A percentile compares a stretch with the other conserved stretches of the same genome.
Evolutionary conservation across 2,797 vertebrate species (phyloP).

Genomic region (Sparidentex hasta): DNA sequence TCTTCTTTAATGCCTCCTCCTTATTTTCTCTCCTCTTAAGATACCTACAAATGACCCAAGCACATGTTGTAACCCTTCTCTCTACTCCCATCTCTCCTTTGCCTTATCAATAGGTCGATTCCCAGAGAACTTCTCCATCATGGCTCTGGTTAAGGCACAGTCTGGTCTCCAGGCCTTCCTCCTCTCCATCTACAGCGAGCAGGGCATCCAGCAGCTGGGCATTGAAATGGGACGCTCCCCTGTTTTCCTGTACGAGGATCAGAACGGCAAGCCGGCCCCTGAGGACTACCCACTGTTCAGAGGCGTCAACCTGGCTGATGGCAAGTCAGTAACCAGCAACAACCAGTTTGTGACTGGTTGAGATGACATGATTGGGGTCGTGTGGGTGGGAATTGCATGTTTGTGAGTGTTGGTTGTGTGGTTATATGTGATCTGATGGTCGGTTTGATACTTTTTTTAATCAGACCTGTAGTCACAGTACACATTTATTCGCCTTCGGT

Average conservation of each 20-base stretch:
- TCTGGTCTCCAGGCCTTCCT: conserved; percentile 91
- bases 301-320: conserved; percentile 91
- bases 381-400: conserved; percentile 19
- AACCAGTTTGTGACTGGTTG: conserved; percentile 64
- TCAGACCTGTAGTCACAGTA: conserved; percentile 38
- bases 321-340: conserved; percentile 88
- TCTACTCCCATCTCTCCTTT: background rate
- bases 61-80: background rate
- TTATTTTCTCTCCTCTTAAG: background rate
- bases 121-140: conserved; percentile 94
- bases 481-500: conserved; percentile 49
- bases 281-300: conserved; percentile 92
- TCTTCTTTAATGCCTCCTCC: rapidly evolving
- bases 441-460: background rate
- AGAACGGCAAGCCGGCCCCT: conserved; percentile 88
- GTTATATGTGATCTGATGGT: background rate
- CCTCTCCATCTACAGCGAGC: conserved; percentile 91
- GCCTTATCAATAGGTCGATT: conserved; percentile 83
- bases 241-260: conserved; percentile 94
- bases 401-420: conserved; percentile 5
- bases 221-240: conserved; percentile 92
- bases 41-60: background rate
- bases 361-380: conserved; percentile 41
- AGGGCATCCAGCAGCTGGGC: conserved; percentile 91
- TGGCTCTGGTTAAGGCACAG: conserved; percentile 90